Base-by-base conservation (phyloP, 2,888 invertebrate genomes). In the Lampropteryx suffumata region DNA sequence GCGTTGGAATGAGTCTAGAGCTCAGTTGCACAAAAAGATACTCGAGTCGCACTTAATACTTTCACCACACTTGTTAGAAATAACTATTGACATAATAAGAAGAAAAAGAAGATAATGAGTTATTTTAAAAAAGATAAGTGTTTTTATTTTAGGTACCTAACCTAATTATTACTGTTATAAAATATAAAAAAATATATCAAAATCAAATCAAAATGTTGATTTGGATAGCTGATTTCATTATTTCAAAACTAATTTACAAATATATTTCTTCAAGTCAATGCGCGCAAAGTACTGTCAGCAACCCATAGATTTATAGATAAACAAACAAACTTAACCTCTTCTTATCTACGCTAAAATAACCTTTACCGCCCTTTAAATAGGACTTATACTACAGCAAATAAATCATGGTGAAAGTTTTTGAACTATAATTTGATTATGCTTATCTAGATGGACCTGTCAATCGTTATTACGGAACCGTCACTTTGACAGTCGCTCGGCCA, bases 371-470 rank as follows among this genome's bases (percentile, higher is more conserved):
- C 8, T 5, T 8, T 11, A 6, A 24, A 46, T 52, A 51, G 30
- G 14, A 41, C 0, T 12, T 36, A 39, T 27, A 39, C 32, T 42
- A 48, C 12, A 7, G 50, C 10, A 57, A 34, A 44, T 3, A 3
- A 47, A 59, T 46, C 1, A 17, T 56, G 29, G 67, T 67, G 33
- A 32, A 32, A 36, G 49, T 50, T 54, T 56, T 52, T 35, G 29
- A 50, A 55, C 50, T 59, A 73, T 82, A 82, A 81, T 82, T 82
- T 74, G 86, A 88, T 88, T 88, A 88, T 65, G 68, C 63, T 76
- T 88, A 90, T 89, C 89, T 79, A 70, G 84, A 88, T 87, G 79
- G 63, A 82, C 72, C 81, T 78, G 86, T 87, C 86, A 80, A 84
- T 84, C 79, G 80, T 61, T 59, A 76, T 83, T 81, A 81, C 62